Conservation (phyloP, 2,888 invertebrate species). For the Seira ritae region DNA sequence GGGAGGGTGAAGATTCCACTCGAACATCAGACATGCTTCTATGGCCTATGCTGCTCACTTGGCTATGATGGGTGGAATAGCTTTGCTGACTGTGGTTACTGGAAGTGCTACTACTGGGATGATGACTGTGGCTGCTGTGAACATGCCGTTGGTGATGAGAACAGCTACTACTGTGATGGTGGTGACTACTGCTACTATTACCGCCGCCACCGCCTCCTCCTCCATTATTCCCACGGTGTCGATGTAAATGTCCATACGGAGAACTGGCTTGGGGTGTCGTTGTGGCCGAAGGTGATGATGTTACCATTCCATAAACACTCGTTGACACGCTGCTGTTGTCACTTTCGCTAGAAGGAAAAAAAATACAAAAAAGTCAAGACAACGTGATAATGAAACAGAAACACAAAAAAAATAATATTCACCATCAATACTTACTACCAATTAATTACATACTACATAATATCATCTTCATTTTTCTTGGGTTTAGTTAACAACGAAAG, state of each 20-base stretch:
- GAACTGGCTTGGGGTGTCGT: constrained; percentile 36
- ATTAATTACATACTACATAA: no score
- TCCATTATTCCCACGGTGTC: constrained; percentile 35
- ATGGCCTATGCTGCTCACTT: constrained; percentile 46
- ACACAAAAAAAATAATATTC: background rate
- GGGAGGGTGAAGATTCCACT: constrained; percentile 47
- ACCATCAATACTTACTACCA: no score
- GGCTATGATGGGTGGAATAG: constrained; percentile 44
- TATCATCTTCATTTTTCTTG: no score
- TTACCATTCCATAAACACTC: constrained; percentile 52
- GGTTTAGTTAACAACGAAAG: no score
- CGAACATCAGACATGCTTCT: constrained; percentile 48
- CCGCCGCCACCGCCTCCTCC: background rate
- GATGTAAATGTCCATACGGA: constrained; percentile 43
- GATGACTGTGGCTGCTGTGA: constrained; percentile 33
- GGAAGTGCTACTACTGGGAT: constrained; percentile 48
- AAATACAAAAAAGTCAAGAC: background rate
- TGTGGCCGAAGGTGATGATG: constrained; percentile 31
- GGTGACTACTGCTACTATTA: constrained; percentile 28
- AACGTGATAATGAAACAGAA: background rate
- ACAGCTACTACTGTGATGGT: constrained; percentile 33
- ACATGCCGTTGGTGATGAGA: constrained; percentile 33
- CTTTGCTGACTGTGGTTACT: constrained; percentile 49
- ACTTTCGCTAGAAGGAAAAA: constrained; percentile 45
- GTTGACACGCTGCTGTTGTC: constrained; percentile 56